Conservation (phyloP, 2,797 vertebrate genomes). For the Mastacembelus armatus region DNA sequence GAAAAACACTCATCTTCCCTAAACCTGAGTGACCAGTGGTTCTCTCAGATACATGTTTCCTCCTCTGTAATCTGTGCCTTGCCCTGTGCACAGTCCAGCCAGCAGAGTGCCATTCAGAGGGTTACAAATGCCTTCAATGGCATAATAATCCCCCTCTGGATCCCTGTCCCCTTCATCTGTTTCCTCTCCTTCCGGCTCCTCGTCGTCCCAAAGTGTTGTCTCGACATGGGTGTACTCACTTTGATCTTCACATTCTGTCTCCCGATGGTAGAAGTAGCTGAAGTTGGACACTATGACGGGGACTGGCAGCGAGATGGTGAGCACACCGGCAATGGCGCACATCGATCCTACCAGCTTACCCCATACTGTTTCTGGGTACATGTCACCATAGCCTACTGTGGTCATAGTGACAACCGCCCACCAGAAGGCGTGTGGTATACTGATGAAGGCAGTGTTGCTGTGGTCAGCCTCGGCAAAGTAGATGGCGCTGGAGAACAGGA, state of each 20-base stretch:
- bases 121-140: slow-evolving; percentile 66
- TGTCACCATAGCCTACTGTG: slow-evolving; percentile 93
- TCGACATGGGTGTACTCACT: slow-evolving; percentile 83
- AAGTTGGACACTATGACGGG: slow-evolving; percentile 95
- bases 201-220: slow-evolving; percentile 69
- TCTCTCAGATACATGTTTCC: slow-evolving; percentile 64
- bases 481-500: slow-evolving; percentile 92
- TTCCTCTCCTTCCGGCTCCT: slow-evolving; percentile 59
- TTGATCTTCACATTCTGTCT: slow-evolving; percentile 85
- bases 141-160: slow-evolving; percentile 73
- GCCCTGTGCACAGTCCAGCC: slow-evolving; percentile 70
- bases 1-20: slow-evolving; percentile 13
- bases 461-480: slow-evolving; percentile 93
- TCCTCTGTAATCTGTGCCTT: slow-evolving; percentile 53
- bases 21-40: slow-evolving; percentile 84
- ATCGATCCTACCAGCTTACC: slow-evolving; percentile 92
- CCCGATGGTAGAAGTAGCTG: slow-evolving; percentile 93
- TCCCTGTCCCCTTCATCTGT: slow-evolving; percentile 58
- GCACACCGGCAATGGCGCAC: slow-evolving; percentile 92
- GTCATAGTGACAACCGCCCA: slow-evolving; percentile 96
- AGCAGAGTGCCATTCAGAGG: slow-evolving; percentile 78
- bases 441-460: slow-evolving; percentile 85
- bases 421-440: slow-evolving; percentile 94
- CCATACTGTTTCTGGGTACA: slow-evolving; percentile 89
- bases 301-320: slow-evolving; percentile 92